phyloP scores from a whole-genome alignment of 2,888 invertebrate species.

The Zonitis immaculata region DNA sequence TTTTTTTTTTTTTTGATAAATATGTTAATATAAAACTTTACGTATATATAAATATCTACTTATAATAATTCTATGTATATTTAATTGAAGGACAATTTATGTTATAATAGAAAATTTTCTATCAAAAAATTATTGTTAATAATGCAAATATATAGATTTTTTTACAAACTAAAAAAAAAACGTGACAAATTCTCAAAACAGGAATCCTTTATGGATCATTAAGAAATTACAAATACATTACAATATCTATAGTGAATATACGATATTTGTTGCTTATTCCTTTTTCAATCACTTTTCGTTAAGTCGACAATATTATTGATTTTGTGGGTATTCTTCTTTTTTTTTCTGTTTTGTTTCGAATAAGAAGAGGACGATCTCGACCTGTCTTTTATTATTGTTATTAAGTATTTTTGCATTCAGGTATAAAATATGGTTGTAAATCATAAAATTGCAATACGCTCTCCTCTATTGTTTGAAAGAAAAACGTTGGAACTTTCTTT shows the following conservation, averaged over 20 bases:
- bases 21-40: slow-evolving; percentile 7
- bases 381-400: background rate
- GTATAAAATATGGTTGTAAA: background rate
- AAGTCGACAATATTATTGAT: background rate
- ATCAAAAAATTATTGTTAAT: background rate
- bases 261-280: background rate
- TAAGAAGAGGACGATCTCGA: background rate
- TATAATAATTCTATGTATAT: background rate
- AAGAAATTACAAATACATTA: background rate
- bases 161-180: background rate
- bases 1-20: slow-evolving; percentile 4
- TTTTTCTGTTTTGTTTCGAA: background rate
- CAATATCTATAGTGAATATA: too few relatives aligned
- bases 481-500: background rate
- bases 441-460: background rate
- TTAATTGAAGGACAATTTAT: slow-evolving; percentile 1
- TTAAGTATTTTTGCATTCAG: background rate
- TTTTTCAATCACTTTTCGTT: background rate
- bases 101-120: background rate
- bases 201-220: background rate
- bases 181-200: background rate
- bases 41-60: background rate
- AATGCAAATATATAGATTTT: too few relatives aligned
- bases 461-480: background rate
- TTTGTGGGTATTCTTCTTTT: background rate